Conservation (phyloP, 2,888 invertebrate genomes). For the Himalopsyche japonica region DNA sequence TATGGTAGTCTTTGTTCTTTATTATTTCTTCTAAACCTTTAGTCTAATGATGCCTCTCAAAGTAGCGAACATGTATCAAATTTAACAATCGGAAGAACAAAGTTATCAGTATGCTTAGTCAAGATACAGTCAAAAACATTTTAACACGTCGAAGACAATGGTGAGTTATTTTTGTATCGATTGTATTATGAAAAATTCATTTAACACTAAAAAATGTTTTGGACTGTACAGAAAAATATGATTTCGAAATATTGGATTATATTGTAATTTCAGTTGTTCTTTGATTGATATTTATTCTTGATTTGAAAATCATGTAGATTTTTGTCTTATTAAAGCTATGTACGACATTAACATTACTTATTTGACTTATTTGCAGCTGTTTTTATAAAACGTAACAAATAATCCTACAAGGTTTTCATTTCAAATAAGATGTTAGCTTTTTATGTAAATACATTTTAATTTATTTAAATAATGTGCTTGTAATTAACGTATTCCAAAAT, state of each 20-base stretch:
- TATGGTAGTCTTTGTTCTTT: too few species aligned
- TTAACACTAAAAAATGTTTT: too few species aligned
- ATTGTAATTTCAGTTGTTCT: background rate
- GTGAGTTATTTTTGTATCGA: too few species aligned
- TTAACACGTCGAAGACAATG: too few species aligned
- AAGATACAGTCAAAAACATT: too few species aligned
- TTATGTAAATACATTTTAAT: background rate
- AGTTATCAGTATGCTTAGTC: too few species aligned
- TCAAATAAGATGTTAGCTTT: background rate
- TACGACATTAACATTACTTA: background rate
- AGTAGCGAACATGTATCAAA: too few species aligned
- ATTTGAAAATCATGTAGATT: background rate
- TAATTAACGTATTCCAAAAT: background rate
- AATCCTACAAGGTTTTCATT: background rate
- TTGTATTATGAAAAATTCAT: too few species aligned
- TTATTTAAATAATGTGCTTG: background rate
- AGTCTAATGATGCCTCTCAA: too few species aligned
- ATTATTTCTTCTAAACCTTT: too few species aligned
- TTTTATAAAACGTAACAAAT: background rate
- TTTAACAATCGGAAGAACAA: too few species aligned
- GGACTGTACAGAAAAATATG: too few species aligned
- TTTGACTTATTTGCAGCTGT: background rate
- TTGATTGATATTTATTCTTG: background rate
- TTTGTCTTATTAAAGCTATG: background rate
- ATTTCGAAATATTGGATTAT: background rate